A percentile compares a stretch with the other conserved stretches of the same genome.
Evolutionary conservation across 2,113 vertebrate genomes (phyloP).

Genomic region (Pycnonotus jocosus): DNA sequence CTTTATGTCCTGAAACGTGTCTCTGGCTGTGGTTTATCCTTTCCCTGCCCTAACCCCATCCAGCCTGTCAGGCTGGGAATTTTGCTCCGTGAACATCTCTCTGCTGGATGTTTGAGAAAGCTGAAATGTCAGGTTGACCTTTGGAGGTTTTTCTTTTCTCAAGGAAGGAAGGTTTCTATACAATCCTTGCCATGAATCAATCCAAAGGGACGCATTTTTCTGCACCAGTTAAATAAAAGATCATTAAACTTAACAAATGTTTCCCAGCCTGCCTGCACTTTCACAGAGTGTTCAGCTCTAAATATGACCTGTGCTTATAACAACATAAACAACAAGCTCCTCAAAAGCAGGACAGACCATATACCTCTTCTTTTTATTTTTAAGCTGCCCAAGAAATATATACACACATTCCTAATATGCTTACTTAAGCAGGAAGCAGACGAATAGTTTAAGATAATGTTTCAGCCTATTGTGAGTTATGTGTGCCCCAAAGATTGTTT

Average conservation of each 20-base stretch:
- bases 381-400: constrained; percentile 38
- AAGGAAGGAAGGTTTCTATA: constrained; percentile 4
- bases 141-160: neutral
- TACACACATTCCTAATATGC: constrained; percentile 42
- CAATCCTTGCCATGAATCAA: constrained; percentile 37
- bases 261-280: constrained; percentile 34
- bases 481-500: constrained; percentile 10
- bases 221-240: constrained; percentile 24
- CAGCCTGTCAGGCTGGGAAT: neutral
- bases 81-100: neutral
- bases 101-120: neutral
- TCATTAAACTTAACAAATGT: constrained; percentile 36
- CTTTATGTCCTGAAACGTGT: neutral
- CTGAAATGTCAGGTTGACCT: constrained; percentile 28
- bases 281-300: neutral
- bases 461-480: constrained; percentile 49
- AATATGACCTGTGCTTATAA: constrained; percentile 26
- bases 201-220: constrained; percentile 11
- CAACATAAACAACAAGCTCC: constrained; percentile 1
- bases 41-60: neutral
- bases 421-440: constrained; percentile 64
- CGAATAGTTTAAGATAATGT: constrained; percentile 52
- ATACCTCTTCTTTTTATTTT: constrained; percentile 36
- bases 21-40: neutral
- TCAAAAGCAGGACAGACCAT: neutral